Conservation (phyloP, 2,797 vertebrate species). For the Ptychobarbus kaznakovi region DNA sequence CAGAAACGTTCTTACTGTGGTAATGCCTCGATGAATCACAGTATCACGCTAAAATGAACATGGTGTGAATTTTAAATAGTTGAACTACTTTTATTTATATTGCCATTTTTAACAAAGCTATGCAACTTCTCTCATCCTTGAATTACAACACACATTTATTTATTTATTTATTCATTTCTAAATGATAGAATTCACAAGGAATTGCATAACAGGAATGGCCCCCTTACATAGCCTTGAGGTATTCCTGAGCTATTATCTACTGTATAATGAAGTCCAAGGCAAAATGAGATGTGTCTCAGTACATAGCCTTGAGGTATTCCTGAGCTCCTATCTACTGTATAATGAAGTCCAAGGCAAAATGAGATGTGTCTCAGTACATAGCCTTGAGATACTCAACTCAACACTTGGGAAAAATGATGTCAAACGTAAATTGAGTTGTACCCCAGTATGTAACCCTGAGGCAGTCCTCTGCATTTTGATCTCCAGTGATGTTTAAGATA, state of each 20-base stretch:
- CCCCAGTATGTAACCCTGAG: neutral
- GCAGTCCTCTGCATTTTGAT: neutral
- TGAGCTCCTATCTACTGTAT: neutral
- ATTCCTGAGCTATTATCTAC: neutral
- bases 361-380: neutral
- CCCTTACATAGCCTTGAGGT: neutral
- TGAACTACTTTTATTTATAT: neutral
- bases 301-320: neutral
- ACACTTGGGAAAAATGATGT: neutral
- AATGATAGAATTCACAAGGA: neutral
- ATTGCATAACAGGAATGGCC: neutral
- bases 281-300: neutral
- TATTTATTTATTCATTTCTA: too few relatives aligned
- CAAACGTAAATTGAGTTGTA: neutral
- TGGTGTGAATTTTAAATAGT: neutral
- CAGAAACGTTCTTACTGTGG: neutral
- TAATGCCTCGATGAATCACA: neutral
- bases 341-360: neutral
- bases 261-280: neutral
- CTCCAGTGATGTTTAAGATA: neutral
- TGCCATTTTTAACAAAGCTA: neutral
- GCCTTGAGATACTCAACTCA: neutral
- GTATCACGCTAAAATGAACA: neutral
- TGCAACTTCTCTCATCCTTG: neutral
- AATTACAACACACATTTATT: neutral